Base-by-base conservation (phyloP, 2,888 invertebrate species). In the Platycheirus albimanus region DNA sequence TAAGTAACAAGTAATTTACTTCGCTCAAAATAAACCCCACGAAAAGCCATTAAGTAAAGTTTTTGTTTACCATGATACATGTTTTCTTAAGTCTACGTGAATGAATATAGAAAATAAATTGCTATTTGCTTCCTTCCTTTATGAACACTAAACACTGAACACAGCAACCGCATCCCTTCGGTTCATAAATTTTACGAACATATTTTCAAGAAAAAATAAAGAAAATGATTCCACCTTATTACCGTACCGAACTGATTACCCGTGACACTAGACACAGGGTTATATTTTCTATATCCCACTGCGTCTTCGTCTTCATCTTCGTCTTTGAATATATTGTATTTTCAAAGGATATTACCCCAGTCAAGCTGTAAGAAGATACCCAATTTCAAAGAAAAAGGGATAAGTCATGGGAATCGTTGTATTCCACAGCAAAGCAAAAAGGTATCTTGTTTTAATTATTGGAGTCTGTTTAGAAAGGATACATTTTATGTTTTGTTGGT, bases 201-300 rank as follows among this genome's bases (percentile, higher is more conserved):
- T 69, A 13, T 52, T 76, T 51, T 76, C 70, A 49, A 54, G 38
- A 20, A 70, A 56, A 49, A 63, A 77, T 56, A 77, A 77, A 77
- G 24, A 24, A 3, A 24, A 24, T 24, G 63, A 71, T 71, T 20
- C 71, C 64, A 77, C 70, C 63, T 71, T 61, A 70, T 20, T 45
- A 61, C 49, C 36, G 43, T 41, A 15, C 49, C 41, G 30, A 75
- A 71, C 56, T 77, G 70, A 77, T 77, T 77, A 71, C 70, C 77
- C 63, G 63, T 77, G 63, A 71, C 77, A 77, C 49, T 41, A 71
- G 69, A 56, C 52, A 67, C 20, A 11, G 47, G 47, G 47, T 11
- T 24, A n/a, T n/a, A n/a, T n/a, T n/a, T n/a, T n/a, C n/a, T n/a
- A n/a, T n/a, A n/a, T n/a, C n/a, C n/a, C n/a, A n/a, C n/a, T n/a